phyloP scores from a whole-genome alignment of 2,888 invertebrate species.

The Cylindroiulus punctatus region DNA sequence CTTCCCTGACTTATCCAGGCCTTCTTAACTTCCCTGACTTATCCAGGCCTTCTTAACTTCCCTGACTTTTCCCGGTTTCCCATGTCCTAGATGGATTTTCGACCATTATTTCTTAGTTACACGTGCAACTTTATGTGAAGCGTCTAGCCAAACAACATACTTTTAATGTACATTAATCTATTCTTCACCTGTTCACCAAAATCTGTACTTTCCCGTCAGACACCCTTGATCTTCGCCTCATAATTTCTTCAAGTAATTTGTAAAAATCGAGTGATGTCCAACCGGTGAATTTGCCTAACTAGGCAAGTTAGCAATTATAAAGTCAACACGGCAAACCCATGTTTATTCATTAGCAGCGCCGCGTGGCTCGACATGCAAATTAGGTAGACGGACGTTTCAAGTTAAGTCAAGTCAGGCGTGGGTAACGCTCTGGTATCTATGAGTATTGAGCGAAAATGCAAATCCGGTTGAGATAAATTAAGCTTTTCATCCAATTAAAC shows the following conservation, averaged over 20 bases:
- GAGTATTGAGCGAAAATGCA: slow-evolving; percentile 33
- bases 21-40: too few species aligned
- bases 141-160: not conserved
- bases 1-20: too few species aligned
- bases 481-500: slow-evolving; percentile 28
- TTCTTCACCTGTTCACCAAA: not conserved
- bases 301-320: not conserved
- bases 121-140: not conserved
- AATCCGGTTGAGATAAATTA: slow-evolving; percentile 12
- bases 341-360: slow-evolving; percentile 38
- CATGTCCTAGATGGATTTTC: not conserved
- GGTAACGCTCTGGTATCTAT: not conserved
- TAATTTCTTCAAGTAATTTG: not conserved
- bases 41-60: too few species aligned
- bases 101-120: not conserved
- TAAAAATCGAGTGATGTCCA: not conserved
- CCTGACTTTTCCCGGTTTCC: too few species aligned
- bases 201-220: not conserved
- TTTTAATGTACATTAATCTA: slow-evolving; percentile 8
- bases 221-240: not conserved
- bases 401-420: slow-evolving; percentile 7
- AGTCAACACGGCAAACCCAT: slow-evolving; percentile 8
- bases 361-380: slow-evolving; percentile 29
- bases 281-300: slow-evolving; percentile 7
- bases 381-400: not conserved